These are phyloP conservation scores for Physella acuta DNA, from an alignment of 1,140 invertebrate genomes.

Conservation along the genomic window DNA sequence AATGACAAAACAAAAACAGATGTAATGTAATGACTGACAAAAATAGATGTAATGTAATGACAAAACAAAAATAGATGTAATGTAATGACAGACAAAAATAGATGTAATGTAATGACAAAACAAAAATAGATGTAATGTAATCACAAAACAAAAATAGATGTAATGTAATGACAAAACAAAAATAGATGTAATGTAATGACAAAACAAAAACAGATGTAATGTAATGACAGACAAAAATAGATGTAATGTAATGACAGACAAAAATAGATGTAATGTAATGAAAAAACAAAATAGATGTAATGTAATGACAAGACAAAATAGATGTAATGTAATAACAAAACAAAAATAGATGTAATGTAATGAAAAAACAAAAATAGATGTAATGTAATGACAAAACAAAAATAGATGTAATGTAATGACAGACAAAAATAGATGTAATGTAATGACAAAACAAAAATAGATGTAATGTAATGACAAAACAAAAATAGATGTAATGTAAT, in stretches of 20 bases:
- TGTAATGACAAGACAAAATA: neutral
- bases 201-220: neutral
- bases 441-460: neutral
- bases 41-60: too few species aligned
- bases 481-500: too few species aligned
- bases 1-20: too few species aligned
- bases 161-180: too few species aligned
- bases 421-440: neutral
- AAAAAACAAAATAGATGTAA: neutral
- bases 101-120: too few species aligned
- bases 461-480: too few species aligned
- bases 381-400: neutral
- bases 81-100: too few species aligned
- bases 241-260: neutral
- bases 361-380: neutral
- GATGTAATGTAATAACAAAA: neutral
- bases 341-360: neutral
- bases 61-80: too few species aligned
- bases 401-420: neutral
- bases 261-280: neutral
- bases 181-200: too few species aligned
- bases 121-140: too few species aligned
- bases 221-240: neutral
- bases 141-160: too few species aligned
- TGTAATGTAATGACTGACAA: too few species aligned